phyloP scores from a whole-genome alignment of 2,888 invertebrate species.

The Listrodromus nycthemerus region DNA sequence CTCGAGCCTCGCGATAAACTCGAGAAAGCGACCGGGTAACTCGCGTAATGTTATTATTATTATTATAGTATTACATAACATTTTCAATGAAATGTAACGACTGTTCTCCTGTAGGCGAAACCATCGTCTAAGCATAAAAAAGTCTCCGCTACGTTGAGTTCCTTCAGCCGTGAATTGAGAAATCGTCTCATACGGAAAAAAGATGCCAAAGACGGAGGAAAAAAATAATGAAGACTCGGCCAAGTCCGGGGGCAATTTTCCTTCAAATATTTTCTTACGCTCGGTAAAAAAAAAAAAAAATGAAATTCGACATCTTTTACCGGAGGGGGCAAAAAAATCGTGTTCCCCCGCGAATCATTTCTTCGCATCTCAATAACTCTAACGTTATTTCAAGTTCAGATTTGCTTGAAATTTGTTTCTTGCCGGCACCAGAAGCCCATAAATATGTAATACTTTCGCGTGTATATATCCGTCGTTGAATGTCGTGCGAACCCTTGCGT shows the following conservation, averaged over 20 bases:
- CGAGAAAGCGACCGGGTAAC: conserved; percentile 34
- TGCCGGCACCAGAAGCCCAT: conserved; percentile 82
- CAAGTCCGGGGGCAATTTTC: conserved; percentile 59
- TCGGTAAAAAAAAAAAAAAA: conserved; percentile 42
- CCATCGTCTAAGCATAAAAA: neutral
- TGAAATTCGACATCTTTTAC: conserved; percentile 54
- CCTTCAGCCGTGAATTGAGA: conserved; percentile 60
- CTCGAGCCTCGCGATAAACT: conserved; percentile 37
- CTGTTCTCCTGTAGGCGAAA: neutral
- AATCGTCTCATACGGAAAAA: conserved; percentile 19
- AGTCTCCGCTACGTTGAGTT: neutral
- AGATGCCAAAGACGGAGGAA: conserved; percentile 17
- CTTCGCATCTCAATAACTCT: conserved; percentile 78
- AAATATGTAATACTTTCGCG: conserved; percentile 84
- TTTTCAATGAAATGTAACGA: neutral
- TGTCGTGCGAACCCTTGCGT: conserved; percentile 63
- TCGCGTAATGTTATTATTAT: conserved; percentile 31
- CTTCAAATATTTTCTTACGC: conserved; percentile 48
- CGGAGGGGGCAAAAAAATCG: conserved; percentile 1
- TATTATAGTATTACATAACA: conserved; percentile 25
- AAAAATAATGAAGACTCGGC: conserved; percentile 36
- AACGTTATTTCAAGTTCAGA: conserved; percentile 82
- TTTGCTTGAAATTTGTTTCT: conserved; percentile 83
- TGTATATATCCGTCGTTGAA: conserved; percentile 15
- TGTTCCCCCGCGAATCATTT: conserved; percentile 44